Evolutionary conservation across 2,113 vertebrate genomes (phyloP).

Genomic region (Colius striatus): DNA sequence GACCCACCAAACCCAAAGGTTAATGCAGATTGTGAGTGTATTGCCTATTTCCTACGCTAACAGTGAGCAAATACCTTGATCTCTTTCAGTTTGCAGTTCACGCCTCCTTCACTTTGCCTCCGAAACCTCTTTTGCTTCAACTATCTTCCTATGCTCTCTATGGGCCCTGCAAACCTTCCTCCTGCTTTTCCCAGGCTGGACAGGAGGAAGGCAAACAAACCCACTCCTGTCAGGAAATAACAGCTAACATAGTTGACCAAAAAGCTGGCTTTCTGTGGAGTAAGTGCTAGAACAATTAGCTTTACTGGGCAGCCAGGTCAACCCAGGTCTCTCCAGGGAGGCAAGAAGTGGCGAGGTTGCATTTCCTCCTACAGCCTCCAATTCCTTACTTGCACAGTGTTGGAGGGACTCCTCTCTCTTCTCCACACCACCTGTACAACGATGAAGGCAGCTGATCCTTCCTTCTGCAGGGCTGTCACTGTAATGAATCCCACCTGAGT

Average conservation of each 20-base stretch:
- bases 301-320: background rate
- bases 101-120: background rate
- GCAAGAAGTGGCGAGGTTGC: background rate
- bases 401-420: background rate
- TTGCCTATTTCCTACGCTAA: background rate
- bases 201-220: background rate
- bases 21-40: background rate
- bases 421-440: background rate
- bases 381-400: background rate
- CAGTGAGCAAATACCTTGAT: background rate
- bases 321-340: accelerated
- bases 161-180: background rate
- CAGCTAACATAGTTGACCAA: background rate
- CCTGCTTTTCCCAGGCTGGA: background rate
- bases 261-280: background rate
- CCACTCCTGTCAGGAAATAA: background rate
- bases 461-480: accelerated
- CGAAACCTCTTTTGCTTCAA: background rate
- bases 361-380: background rate
- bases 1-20: background rate
- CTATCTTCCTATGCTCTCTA: background rate
- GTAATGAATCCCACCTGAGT: background rate
- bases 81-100: background rate
- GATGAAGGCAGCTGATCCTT: background rate
- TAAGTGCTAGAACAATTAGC: background rate